A percentile compares a stretch with the other conserved stretches of the same genome.
Evolutionary conservation across 2,888 invertebrate genomes (phyloP).

Genomic region (Sphinx pinastri): DNA sequence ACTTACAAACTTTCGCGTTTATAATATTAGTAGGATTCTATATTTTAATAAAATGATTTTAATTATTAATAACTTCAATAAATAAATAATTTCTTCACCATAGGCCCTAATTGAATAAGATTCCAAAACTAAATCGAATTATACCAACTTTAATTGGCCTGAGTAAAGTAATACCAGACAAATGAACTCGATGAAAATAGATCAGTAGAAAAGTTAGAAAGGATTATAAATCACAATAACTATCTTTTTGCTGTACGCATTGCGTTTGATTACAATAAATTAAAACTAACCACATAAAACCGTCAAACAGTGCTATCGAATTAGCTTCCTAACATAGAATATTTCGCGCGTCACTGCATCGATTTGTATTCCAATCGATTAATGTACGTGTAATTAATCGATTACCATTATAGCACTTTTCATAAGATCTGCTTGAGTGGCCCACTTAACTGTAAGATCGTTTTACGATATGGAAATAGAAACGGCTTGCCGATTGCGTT

Average conservation of each 20-base stretch:
- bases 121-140: background rate
- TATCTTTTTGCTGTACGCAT: background rate
- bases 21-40: too few species aligned
- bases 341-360: constrained; percentile 37
- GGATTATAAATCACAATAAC: background rate
- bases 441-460: constrained; percentile 7
- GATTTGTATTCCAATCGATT: constrained; percentile 31
- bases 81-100: background rate
- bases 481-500: constrained; percentile 2
- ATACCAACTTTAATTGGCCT: background rate
- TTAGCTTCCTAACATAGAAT: constrained; percentile 5
- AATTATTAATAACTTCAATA: too few species aligned
- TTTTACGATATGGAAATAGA: constrained; percentile 22
- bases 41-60: too few species aligned
- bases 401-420: constrained; percentile 37
- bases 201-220: background rate
- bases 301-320: background rate
- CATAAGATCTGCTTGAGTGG: constrained; percentile 34
- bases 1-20: too few species aligned
- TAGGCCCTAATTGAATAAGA: too few species aligned
- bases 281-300: background rate
- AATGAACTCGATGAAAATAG: background rate
- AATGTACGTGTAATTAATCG: constrained; percentile 40
- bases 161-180: background rate
- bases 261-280: background rate